Evolutionary conservation across 1,140 invertebrate genomes (phyloP).

Genomic region (Ptiloglossa arizonensis): DNA sequence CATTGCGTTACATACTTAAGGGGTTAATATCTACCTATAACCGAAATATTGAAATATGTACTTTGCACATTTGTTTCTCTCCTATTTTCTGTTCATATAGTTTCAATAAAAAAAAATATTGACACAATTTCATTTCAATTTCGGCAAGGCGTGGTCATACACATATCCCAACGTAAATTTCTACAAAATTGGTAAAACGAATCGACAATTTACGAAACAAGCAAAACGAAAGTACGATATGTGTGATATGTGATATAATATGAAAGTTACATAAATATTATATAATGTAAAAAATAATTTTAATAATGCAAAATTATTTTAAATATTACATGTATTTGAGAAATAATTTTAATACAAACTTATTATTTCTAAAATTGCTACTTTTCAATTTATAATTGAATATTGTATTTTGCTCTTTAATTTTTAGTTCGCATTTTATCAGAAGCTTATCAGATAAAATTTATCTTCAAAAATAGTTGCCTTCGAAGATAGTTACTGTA

Average conservation of each 20-base stretch:
- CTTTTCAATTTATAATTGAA: not conserved
- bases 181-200: not conserved
- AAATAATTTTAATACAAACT: not conserved
- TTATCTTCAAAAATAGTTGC: not conserved
- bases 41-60: not conserved
- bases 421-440: not conserved
- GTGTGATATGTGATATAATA: not conserved
- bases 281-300: not conserved
- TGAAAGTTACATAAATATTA: not conserved
- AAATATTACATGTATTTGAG: no score
- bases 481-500: not conserved
- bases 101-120: not conserved
- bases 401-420: not conserved
- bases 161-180: not conserved
- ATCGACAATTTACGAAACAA: not conserved
- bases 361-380: not conserved
- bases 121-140: not conserved
- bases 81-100: not conserved
- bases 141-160: not conserved
- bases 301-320: not conserved
- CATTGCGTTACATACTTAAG: not conserved
- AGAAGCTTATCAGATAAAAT: not conserved
- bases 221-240: not conserved
- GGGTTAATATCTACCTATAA: conserved; percentile 1
- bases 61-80: not conserved